These are phyloP conservation scores for Diadema setosum DNA, from an alignment of 35 echinoderm and acorn worm genomes.

Conservation along the genomic window DNA sequence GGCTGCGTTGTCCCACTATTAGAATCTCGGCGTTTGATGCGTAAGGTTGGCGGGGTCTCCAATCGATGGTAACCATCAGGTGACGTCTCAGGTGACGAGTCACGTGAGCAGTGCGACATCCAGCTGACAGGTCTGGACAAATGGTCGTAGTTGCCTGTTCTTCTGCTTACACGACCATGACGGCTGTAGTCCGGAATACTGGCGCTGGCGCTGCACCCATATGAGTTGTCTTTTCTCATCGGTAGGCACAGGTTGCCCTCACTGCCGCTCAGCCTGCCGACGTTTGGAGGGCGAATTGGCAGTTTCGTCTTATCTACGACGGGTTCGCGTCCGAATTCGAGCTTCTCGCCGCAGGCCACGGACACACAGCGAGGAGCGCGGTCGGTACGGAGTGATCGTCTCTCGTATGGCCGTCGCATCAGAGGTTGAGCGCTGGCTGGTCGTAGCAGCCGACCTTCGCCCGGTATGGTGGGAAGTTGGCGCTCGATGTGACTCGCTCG, in stretches of 20 bases:
- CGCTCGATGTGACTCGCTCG: not conserved
- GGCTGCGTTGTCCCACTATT: not conserved
- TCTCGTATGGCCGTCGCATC: not conserved
- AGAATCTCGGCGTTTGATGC: not conserved
- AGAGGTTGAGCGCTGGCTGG: slow-evolving; percentile 20
- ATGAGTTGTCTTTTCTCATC: not conserved
- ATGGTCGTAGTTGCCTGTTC: slow-evolving; percentile 12
- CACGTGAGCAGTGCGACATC: not conserved
- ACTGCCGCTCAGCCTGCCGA: slow-evolving; percentile 3
- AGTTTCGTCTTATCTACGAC: not conserved
- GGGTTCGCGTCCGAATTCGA: not conserved
- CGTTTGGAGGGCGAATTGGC: not conserved
- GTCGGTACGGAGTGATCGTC: not conserved
- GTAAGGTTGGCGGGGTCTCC: not conserved
- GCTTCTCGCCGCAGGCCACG: not conserved
- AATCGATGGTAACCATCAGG: slow-evolving; percentile 1
- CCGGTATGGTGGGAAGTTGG: not conserved
- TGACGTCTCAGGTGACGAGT: not conserved
- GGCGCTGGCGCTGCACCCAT: not conserved
- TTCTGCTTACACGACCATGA: not conserved
- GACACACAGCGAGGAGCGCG: not conserved
- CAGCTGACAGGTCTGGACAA: not conserved
- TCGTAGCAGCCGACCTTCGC: not conserved
- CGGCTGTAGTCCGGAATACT: not conserved
- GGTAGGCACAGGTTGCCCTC: slow-evolving; percentile 1